Evolutionary conservation across 2,113 vertebrate genomes (phyloP).

Genomic region (Chiloscyllium plagiosum): DNA sequence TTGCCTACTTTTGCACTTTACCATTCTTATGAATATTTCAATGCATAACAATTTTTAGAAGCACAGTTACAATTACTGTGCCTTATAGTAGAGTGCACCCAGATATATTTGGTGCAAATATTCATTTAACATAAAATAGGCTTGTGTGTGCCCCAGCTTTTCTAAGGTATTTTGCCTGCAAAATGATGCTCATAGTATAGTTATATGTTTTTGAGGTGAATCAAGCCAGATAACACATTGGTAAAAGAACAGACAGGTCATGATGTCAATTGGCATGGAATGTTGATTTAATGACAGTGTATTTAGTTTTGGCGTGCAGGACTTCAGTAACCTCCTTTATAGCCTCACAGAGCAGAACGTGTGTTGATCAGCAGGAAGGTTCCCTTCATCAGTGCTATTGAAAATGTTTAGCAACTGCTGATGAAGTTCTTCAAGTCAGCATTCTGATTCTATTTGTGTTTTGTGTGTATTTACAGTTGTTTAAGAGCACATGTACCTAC

Average conservation of each 20-base stretch:
- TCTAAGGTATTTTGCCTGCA: background rate
- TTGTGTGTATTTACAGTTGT: too few species aligned
- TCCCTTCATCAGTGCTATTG: background rate
- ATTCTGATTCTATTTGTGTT: too few species aligned
- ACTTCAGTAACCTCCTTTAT: background rate
- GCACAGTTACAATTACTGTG: background rate
- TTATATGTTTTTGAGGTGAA: background rate
- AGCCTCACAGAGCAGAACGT: background rate
- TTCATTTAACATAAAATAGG: background rate
- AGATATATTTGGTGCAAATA: background rate
- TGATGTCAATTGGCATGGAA: background rate
- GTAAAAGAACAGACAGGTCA: background rate
- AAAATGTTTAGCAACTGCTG: background rate
- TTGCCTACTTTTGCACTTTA: background rate
- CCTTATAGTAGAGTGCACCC: background rate
- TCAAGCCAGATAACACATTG: background rate
- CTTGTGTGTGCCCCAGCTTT: background rate
- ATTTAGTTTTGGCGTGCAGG: background rate
- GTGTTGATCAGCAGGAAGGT: background rate
- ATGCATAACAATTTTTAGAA: background rate
- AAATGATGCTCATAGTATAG: background rate
- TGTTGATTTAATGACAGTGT: background rate
- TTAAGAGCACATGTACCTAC: too few species aligned
- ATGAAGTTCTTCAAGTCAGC: too few species aligned
- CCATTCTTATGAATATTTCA: constrained; percentile 10